Evolutionary conservation across 2,797 vertebrate species (phyloP).

Genomic region (Sphenodon punctatus): DNA sequence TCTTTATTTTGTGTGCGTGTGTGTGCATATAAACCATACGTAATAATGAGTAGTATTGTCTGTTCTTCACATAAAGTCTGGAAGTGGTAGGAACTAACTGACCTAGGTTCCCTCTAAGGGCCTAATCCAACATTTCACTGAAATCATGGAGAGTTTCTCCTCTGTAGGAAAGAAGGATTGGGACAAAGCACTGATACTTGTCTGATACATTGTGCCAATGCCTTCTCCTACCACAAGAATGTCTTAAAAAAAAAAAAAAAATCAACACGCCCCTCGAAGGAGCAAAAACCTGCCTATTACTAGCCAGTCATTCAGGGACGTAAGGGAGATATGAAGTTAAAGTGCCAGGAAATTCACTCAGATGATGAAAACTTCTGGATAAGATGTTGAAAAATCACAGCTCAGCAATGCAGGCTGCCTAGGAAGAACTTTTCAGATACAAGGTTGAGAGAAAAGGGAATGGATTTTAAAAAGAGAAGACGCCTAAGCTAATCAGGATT

Average conservation of each 20-base stretch:
- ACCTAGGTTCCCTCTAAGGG: background rate
- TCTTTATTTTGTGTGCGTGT: conserved; percentile 17
- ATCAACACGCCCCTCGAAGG: background rate
- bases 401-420: background rate
- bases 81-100: background rate
- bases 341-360: background rate
- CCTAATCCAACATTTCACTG: background rate
- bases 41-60: conserved; percentile 8
- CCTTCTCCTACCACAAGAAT: background rate
- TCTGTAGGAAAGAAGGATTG: background rate
- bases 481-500: background rate
- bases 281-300: background rate
- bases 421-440: background rate
- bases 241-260: background rate
- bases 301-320: background rate
- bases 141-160: background rate
- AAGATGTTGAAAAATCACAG: background rate
- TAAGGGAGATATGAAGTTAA: background rate
- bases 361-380: background rate
- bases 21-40: background rate
- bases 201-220: background rate
- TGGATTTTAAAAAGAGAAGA: background rate
- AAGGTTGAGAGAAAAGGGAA: background rate
- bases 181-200: background rate
- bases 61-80: conserved; percentile 25